Evolutionary conservation across 2,888 invertebrate species (phyloP), one percentile per base, ranked within the genome.

Genomic region (Heliconius hortense): DNA sequence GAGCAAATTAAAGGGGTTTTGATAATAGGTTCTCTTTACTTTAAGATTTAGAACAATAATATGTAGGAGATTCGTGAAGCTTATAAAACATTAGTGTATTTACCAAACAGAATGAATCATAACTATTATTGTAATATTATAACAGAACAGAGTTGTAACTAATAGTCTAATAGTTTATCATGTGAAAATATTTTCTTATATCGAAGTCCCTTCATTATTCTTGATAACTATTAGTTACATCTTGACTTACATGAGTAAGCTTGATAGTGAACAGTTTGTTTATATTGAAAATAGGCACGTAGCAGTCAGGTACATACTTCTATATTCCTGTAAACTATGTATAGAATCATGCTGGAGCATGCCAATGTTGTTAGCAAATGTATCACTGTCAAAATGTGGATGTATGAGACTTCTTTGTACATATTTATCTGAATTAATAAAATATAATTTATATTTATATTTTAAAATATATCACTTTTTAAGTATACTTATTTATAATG

Each of bases 341-440:
- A 79, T 35, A 4, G 77, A 67, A 1, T 69, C 73, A 67, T 92
- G 92, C 77, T 88, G 84, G 71, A 92, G 81, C 5, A 92, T 76
- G 7, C 91, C 92, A 28, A 92, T 84, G 75, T 92, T 92, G 78
- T 89, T 87, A 0, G 82, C 79, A 39, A 85, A 88, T 64, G 88
- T 85, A 10, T 86, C 89, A 76, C 84, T 83, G 72, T 86, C 85
- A 77, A 87, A 92, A 63, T 85, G 85, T 1, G 89, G 86, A 80
- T 92, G 90, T 7, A 86, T 82, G 28, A 90, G 74, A 39, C 86
- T 86, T 43, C 84, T 80, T 74, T 83, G 85, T 43, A 92, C 84
- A 48, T 79, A 70, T 48, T 69, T 67, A 68, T 76, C 80, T 80
- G 76, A 26, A 60, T 18, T 48, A 48, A 31, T 31, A 31, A 59